Evolutionary conservation across 2,113 vertebrate species (phyloP).

Genomic region (Cygnus buccinator): DNA sequence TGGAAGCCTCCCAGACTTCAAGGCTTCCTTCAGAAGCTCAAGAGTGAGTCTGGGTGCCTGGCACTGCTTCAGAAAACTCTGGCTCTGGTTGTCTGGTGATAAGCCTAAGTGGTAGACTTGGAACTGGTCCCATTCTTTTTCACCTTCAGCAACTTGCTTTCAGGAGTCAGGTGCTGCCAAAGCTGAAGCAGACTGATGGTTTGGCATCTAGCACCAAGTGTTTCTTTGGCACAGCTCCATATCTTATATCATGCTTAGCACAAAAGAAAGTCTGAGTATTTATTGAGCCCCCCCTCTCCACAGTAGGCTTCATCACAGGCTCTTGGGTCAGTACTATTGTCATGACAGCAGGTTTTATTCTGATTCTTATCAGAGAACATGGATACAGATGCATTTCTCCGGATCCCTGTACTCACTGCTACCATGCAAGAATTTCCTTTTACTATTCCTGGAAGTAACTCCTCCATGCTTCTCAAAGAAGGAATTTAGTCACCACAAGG

Average conservation of each 20-base stretch:
- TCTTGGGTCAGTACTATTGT: not conserved
- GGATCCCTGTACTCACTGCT: not conserved
- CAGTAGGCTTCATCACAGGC: not conserved
- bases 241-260: not conserved
- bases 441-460: not conserved
- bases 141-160: slow-evolving; percentile 37
- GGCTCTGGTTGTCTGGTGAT: slow-evolving; percentile 36
- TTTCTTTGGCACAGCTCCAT: slow-evolving; percentile 23
- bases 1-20: not conserved
- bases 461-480: not conserved
- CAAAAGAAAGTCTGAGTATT: not conserved
- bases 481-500: not conserved
- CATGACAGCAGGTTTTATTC: not conserved
- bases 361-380: not conserved
- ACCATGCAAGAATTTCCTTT: too few relatives aligned
- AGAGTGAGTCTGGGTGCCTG: not conserved
- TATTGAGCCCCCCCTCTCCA: not conserved
- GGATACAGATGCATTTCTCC: not conserved
- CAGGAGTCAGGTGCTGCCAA: not conserved
- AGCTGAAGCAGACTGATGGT: slow-evolving; percentile 8
- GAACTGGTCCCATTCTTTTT: slow-evolving; percentile 10
- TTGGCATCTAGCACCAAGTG: slow-evolving; percentile 34
- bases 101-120: slow-evolving; percentile 39
- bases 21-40: not conserved
- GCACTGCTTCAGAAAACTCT: not conserved